Evolutionary conservation across 2,797 vertebrate genomes (phyloP), one percentile per base, ranked within the genome.

Genomic region (Tenualosa thibaudeaui): DNA sequence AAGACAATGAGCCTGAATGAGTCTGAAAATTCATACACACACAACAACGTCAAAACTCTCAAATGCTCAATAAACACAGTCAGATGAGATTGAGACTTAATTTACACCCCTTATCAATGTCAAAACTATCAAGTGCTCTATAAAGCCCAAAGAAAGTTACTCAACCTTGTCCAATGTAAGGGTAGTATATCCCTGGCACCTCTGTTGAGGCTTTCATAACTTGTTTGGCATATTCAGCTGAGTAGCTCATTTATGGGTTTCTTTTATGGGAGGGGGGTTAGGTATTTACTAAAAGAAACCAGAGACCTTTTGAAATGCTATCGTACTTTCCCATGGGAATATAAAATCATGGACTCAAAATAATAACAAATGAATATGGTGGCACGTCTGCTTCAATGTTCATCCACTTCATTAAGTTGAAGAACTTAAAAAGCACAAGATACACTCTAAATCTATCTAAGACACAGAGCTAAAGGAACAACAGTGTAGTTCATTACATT

Each of bases 341-440:
- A 60, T 81, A 46, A 71, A 78, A 84, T 83, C 82, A 85, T 83
- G 53, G 51, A 83, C 75, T 54, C 31, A 50, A 83, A 19, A 81
- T 81, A 26, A 81, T 26, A 49, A 24, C 88, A 83, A 58, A 85
- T 82, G 68, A 84, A 87, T 83, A 43, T 85, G n/a, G n/a, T 24
- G 12, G 24, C 71, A 46, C 40, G 43, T 37, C 68, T 75, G 71
- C 37, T 19, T 43, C 40, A 78, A 46, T 43, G 40, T 22, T 46
- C 12, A 71, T 26, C 15, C 37, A 78, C 40, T 8, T 46, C 40
- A 46, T 46, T 43, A 17, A 5, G 3, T 78, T 78, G 22, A 46
- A 62, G n/a, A n/a, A 24, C n/a, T n/a, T 62, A 7, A 62, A 62
- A 4, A 19, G 6, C 3, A 53, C 13, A 22, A 5, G 54, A 51